Conservation (phyloP, 2,888 invertebrate genomes). For the Drosophila buzzatii region DNA sequence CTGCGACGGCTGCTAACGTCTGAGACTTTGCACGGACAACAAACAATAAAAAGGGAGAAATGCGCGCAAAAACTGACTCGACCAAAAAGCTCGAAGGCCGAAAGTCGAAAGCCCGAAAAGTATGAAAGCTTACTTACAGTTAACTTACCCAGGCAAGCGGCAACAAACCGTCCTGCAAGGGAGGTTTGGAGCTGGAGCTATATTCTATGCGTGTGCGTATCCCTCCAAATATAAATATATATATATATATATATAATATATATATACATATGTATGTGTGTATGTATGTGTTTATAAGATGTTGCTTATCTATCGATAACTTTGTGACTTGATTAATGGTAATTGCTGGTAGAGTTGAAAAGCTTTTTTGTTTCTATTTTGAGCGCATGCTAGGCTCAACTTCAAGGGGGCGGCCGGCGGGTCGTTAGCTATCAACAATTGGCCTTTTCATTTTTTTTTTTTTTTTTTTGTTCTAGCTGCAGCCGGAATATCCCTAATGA, state of each 20-base stretch:
- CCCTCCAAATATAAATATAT: not conserved
- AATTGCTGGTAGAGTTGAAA: slow-evolving; percentile 16
- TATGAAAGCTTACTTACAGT: slow-evolving; percentile 40
- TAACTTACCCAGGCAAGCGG: slow-evolving; percentile 28
- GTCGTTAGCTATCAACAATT: slow-evolving; percentile 8
- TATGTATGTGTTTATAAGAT: slow-evolving; percentile 7
- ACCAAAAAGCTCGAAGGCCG: slow-evolving; percentile 33
- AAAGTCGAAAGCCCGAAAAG: slow-evolving; percentile 25
- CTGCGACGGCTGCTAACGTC: slow-evolving; percentile 24
- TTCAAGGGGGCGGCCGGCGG: not conserved
- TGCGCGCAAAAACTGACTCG: slow-evolving; percentile 32
- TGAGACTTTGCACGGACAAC: slow-evolving; percentile 50
- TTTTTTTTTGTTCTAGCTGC: not conserved
- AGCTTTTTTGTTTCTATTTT: slow-evolving; percentile 20
- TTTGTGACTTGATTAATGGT: slow-evolving; percentile 14
- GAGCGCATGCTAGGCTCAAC: slow-evolving; percentile 10
- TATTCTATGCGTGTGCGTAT: not conserved
- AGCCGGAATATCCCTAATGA: slow-evolving; percentile 12
- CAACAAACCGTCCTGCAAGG: slow-evolving; percentile 9
- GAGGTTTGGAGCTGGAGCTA: not conserved
- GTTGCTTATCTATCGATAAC: slow-evolving; percentile 17
- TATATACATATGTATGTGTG: not conserved
- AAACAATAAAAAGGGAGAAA: slow-evolving; percentile 27
- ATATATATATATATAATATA: too few relatives aligned
- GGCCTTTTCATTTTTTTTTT: not conserved